Evolutionary conservation across 2,113 vertebrate genomes (phyloP).

Genomic region (Acrocephalus kingi): DNA sequence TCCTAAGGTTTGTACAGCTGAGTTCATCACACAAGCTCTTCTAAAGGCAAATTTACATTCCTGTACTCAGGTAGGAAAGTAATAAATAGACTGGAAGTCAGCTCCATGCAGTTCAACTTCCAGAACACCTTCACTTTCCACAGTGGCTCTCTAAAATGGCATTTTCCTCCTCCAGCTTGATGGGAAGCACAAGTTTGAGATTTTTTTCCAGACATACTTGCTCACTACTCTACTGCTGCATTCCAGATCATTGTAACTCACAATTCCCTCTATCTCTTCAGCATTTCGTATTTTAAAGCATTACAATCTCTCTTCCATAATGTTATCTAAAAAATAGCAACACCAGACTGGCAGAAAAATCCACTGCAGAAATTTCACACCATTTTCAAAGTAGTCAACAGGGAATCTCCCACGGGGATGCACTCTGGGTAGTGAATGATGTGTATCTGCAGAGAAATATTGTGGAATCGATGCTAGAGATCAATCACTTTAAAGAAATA

Average conservation of each 20-base stretch:
- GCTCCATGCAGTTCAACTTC: background rate
- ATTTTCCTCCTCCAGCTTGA: background rate
- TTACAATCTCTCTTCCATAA: background rate
- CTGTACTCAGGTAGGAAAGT: background rate
- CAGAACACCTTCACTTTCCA: background rate
- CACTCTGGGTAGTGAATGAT: background rate
- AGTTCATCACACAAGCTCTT: background rate
- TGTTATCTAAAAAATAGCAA: background rate
- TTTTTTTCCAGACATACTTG: background rate
- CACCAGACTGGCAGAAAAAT: background rate
- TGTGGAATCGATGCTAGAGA: constrained; percentile 3
- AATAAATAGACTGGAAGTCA: background rate
- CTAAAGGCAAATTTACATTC: background rate
- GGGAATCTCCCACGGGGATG: background rate
- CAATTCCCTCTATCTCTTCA: background rate
- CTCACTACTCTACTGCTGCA: background rate
- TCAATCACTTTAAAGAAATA: constrained; percentile 44
- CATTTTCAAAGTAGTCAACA: background rate
- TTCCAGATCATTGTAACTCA: background rate
- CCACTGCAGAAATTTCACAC: background rate
- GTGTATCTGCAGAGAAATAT: background rate
- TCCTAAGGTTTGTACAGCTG: background rate
- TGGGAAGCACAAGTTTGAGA: background rate
- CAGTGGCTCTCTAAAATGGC: background rate
- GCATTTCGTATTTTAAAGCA: background rate